phyloP scores from a whole-genome alignment of 2,888 invertebrate species.

The Caenorhabditis sp. region DNA sequence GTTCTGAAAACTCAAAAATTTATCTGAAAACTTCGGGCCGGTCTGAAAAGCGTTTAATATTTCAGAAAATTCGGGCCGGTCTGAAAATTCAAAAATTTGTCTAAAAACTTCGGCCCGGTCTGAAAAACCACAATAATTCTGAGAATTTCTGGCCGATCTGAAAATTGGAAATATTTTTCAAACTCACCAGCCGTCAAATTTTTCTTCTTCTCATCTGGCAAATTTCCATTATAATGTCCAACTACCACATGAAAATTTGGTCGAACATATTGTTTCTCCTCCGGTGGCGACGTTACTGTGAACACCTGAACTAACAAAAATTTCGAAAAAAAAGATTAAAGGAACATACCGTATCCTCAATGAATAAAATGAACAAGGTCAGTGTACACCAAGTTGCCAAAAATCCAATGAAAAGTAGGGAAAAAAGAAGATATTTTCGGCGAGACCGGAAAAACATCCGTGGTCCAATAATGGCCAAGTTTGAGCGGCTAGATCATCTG shows the following conservation, averaged over 20 bases:
- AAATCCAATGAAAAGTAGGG: slow-evolving; percentile 55
- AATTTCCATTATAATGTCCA: slow-evolving; percentile 70
- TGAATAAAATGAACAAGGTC: slow-evolving; percentile 62
- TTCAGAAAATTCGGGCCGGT: too few species aligned
- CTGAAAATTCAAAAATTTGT: background rate
- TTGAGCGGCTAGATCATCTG: too few species aligned
- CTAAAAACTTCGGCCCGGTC: too few species aligned
- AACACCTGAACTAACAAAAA: slow-evolving; percentile 18
- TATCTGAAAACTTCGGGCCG: too few species aligned
- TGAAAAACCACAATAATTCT: too few species aligned
- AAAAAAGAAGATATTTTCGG: background rate
- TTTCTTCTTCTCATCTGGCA: slow-evolving; percentile 62
- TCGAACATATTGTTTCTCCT: slow-evolving; percentile 8
- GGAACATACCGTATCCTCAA: slow-evolving; percentile 59
- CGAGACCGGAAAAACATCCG: background rate
- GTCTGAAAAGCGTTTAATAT: too few species aligned
- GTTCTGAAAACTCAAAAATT: too few species aligned
- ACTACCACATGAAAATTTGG: slow-evolving; percentile 65
- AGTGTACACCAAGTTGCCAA: slow-evolving; percentile 63
- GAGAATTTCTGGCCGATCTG: too few species aligned
- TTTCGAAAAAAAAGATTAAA: background rate
- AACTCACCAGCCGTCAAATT: slow-evolving; percentile 64
- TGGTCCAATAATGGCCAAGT: too few species aligned
- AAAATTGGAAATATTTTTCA: too few species aligned
- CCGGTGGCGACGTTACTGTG: slow-evolving; percentile 4